Evolutionary conservation across 2,113 vertebrate genomes (phyloP).

Genomic region (Chlamydotis undulata): DNA sequence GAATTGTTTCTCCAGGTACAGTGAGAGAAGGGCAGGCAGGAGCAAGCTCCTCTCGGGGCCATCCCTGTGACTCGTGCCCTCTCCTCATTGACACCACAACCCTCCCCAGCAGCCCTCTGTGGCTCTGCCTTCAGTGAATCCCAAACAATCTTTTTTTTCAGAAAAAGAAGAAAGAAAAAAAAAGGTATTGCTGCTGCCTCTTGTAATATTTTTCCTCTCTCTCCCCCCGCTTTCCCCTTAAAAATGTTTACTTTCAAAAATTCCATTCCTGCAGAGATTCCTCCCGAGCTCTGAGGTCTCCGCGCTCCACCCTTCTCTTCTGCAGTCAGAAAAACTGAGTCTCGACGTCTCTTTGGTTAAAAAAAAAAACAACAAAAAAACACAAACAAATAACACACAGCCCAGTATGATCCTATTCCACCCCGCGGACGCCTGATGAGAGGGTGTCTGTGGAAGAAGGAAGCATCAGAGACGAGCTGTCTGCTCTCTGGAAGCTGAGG

Average conservation of each 20-base stretch:
- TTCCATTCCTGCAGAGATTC: slow-evolving; percentile 64
- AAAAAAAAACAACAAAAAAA: not conserved
- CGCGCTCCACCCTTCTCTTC: slow-evolving; percentile 44
- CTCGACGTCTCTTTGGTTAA: slow-evolving; percentile 69
- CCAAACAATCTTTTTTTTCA: slow-evolving; percentile 30
- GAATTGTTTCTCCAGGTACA: slow-evolving; percentile 34
- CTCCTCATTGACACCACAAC: not conserved
- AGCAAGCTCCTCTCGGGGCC: not conserved
- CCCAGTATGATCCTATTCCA: slow-evolving; percentile 52
- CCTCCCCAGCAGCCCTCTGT: not conserved
- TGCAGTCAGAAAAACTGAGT: slow-evolving; percentile 55
- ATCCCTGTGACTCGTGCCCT: not conserved
- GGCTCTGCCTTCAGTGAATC: slow-evolving; percentile 22
- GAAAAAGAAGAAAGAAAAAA: not conserved
- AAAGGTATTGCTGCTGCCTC: slow-evolving; percentile 70
- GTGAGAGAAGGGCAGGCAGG: slow-evolving; percentile 31
- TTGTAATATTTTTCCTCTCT: slow-evolving; percentile 36
- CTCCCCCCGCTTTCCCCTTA: not conserved
- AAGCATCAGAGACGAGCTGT: slow-evolving; percentile 68
- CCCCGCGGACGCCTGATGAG: slow-evolving; percentile 5
- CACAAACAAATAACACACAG: slow-evolving; percentile 63
- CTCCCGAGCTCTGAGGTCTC: slow-evolving; percentile 56
- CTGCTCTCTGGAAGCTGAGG: slow-evolving; percentile 33
- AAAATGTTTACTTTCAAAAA: slow-evolving; percentile 67
- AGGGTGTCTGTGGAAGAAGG: slow-evolving; percentile 69